phyloP scores from a whole-genome alignment of 2,113 vertebrate species.

The Paracanthobrama guichenoti region DNA sequence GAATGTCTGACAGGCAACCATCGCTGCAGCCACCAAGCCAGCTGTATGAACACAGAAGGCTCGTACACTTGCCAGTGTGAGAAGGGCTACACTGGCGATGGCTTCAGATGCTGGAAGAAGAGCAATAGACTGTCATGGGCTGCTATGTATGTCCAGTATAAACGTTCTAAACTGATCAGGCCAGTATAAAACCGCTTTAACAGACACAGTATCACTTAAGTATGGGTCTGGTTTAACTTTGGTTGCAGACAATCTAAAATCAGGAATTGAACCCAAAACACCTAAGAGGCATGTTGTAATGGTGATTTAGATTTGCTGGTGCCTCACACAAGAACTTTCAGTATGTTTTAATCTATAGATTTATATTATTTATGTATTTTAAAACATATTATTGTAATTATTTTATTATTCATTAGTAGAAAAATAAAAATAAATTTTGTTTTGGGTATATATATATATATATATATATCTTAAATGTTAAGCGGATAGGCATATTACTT shows the following conservation, averaged over 20 bases:
- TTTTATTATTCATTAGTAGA: too few relatives aligned
- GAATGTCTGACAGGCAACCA: conserved; percentile 71
- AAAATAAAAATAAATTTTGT: too few relatives aligned
- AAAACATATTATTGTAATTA: too few relatives aligned
- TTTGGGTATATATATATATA: not conserved
- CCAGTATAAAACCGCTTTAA: not conserved
- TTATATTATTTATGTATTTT: too few relatives aligned
- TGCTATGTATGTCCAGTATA: conserved; percentile 68
- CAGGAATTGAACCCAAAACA: not conserved
- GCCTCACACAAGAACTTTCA: too few relatives aligned
- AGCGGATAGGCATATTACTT: not conserved
- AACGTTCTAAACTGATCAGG: conserved; percentile 67
- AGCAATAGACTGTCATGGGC: conserved; percentile 63
- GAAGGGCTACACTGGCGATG: conserved; percentile 63
- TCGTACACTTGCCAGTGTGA: conserved; percentile 71
- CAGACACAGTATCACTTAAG: conserved; percentile 12
- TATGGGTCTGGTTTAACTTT: not conserved
- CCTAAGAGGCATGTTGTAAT: not conserved
- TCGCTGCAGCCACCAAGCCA: conserved; percentile 67
- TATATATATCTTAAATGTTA: not conserved
- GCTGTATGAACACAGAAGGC: conserved; percentile 71
- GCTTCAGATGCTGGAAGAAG: conserved; percentile 69
- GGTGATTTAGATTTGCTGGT: too few relatives aligned
- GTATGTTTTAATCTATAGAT: too few relatives aligned
- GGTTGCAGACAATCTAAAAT: not conserved